These are phyloP conservation scores for Orestias chungarensis DNA, from an alignment of 2,797 vertebrate genomes.

Conservation along the genomic window DNA sequence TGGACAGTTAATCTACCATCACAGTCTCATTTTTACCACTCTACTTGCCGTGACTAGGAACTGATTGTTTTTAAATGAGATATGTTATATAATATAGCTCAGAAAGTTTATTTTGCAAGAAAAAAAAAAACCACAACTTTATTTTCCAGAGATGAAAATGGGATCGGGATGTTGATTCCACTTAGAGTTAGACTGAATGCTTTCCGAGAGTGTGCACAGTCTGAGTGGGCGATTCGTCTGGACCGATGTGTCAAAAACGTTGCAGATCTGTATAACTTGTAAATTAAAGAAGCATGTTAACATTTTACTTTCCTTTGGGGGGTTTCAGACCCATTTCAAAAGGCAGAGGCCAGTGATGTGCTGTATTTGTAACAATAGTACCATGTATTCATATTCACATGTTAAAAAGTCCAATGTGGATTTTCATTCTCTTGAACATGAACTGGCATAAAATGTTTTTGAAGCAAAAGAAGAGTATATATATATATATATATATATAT, in stretches of 20 bases:
- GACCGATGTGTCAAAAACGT: constrained; percentile 45
- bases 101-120: constrained; percentile 31
- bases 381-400: constrained; percentile 71
- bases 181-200: constrained; percentile 8
- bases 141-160: constrained; percentile 27
- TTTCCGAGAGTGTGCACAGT: constrained; percentile 26
- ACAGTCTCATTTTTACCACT: constrained; percentile 40
- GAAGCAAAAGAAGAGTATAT: constrained; percentile 33
- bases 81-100: constrained; percentile 31
- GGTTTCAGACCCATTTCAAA: constrained; percentile 47
- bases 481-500: background rate
- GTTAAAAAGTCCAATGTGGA: constrained; percentile 64
- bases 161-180: constrained; percentile 18
- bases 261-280: constrained; percentile 70
- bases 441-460: constrained; percentile 59
- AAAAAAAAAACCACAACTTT: background rate
- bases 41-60: constrained; percentile 42
- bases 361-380: constrained; percentile 74
- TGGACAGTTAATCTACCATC: constrained; percentile 43
- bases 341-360: constrained; percentile 73
- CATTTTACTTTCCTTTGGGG: background rate
- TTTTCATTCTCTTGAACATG: constrained; percentile 62
- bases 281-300: constrained; percentile 76
- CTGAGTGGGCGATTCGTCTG: constrained; percentile 42
- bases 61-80: constrained; percentile 35